Evolutionary conservation across 2,113 vertebrate genomes (phyloP), one percentile per base, ranked within the genome.

Genomic region (Chloropsis cyanopogon): DNA sequence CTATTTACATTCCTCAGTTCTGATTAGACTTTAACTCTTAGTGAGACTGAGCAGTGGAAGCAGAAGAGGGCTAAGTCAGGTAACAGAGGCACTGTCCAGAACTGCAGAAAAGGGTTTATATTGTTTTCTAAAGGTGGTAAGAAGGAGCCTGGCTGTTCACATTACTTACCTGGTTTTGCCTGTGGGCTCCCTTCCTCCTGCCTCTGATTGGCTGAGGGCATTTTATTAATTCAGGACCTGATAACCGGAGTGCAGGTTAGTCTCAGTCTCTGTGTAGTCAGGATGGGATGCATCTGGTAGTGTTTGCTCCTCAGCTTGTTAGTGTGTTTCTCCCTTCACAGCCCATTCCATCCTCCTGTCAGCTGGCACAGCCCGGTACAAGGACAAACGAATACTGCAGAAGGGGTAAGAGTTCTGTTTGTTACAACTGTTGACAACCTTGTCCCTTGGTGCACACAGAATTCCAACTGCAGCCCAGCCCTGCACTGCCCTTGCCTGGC

Each of bases 371-470:
- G 61, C 52, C 56, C 0, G 0, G 23, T 53, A 31, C 21, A 37
- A 46, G 2, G 14, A n/a, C 1, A 13, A 50, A 10, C 8, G 37
- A 47, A 25, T 0, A 2, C 49, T 41, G 70, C 0, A 12, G 57
- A 37, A 52, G 31, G 20, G 20, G 11, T 49, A 16, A n/a, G 64
- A 63, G 35, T 28, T 59, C 6, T 10, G 13, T 35, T 77, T 61
- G 19, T 23, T 66, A 7, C 22, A 26, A 11, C 42, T 53, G 41
- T 6, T 1, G 4, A n/a, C 69, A 78, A 29, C n/a, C 13, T 5
- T 12, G 46, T 31, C 50, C 4, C 79, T 60, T 4, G 0, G 16
- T 4, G 18, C 6, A 7, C 28, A 3, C 0, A 2, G n/a, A 77
- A 37, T 6, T 50, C 60, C 33, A 22, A 0, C 47, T 24, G 46